Base-by-base conservation (phyloP, 1,140 invertebrate genomes). In the Belonocnema kinseyi region DNA sequence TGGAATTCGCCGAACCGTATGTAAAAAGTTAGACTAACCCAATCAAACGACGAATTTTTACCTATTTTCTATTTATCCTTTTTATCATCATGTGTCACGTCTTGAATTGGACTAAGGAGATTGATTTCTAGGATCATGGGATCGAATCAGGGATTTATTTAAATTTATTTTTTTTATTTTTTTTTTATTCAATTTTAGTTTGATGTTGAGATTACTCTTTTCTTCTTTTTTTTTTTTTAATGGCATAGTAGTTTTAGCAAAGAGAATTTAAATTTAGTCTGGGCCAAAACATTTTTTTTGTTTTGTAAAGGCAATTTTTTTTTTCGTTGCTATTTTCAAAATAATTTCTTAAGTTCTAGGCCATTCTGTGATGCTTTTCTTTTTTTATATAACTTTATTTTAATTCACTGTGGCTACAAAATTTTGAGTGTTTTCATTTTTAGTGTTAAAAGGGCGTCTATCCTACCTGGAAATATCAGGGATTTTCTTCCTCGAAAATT, bases 21-120 rank as follows among this genome's bases (percentile, higher is more conserved):
- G 84, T 85, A 87, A 89, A 83, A 80, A 88, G 85, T 85, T 86
- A 86, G 85, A 86, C 73, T 86, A 86, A 85, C 83, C 80, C 82
- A 83, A 83, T 85, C 86, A 79, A 79, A 83, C 80, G 61, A 66
- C 40, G 61, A 66, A 66, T 26, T 16, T 26, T 2, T 26, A 26
- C 3, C 1, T 26, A 26, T 66, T 33, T 14, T 8, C 13, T 14
- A 61, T 40, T 40, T 40, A 33, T 40, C 17, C 53, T 19, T 54
- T 54, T 26, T 54, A 66, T 66, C 26, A 66, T 66, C 26, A 26
- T 26, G 16, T 66, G 58, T 26, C 58, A 66, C 58, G 33, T 33
- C 61, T 66, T 52, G 19, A 50, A 72, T 51, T 50, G 51, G 10
- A 72, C 54, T 56, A 72, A 50, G 26, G 70, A 52, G 46, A 52